phyloP scores from a whole-genome alignment of 1,140 invertebrate genomes.

The Procambarus clarkii region DNA sequence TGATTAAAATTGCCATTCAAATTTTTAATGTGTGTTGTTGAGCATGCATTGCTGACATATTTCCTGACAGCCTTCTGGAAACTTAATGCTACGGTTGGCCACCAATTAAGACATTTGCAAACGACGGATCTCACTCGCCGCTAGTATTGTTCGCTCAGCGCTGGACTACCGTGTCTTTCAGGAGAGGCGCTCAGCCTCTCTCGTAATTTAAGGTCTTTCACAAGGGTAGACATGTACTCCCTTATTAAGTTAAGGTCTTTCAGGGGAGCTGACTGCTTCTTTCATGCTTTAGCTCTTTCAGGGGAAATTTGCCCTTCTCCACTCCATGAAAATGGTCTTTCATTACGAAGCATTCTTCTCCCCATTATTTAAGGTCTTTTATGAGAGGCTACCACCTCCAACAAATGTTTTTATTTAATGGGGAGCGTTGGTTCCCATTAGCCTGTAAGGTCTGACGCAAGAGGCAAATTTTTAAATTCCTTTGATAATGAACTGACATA shows the following conservation, averaged over 20 bases:
- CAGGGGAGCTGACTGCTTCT: neutral
- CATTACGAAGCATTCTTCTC: neutral
- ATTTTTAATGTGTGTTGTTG: too few species aligned
- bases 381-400: neutral
- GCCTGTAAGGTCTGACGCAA: neutral
- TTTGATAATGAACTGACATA: neutral
- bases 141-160: constrained; percentile 33
- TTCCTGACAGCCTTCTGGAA: too few species aligned
- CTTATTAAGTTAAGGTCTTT: constrained; percentile 12
- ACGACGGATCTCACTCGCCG: constrained; percentile 28
- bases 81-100: neutral
- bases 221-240: neutral
- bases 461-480: neutral
- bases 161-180: constrained; percentile 41
- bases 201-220: constrained; percentile 2
- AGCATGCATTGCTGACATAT: too few species aligned
- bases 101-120: neutral
- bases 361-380: neutral
- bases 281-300: constrained; percentile 19
- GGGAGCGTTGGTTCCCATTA: neutral
- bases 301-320: neutral
- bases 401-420: neutral
- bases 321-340: neutral
- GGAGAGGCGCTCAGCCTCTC: neutral
- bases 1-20: too few species aligned